Base-by-base conservation (phyloP, 2,113 vertebrate species). In the Psittacula cyanocephala region DNA sequence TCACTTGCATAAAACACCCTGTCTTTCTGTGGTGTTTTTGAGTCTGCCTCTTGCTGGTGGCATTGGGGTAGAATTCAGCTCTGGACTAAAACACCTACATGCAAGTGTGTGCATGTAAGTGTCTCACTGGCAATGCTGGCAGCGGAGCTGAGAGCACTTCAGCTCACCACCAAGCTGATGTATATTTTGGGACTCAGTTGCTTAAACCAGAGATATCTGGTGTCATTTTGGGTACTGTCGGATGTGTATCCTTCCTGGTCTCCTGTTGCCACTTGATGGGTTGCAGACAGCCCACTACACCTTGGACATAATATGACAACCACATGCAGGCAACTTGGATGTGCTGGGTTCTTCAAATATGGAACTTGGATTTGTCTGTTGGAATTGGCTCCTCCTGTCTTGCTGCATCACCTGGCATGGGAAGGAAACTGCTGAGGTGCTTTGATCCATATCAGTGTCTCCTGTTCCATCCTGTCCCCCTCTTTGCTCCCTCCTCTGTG, bases 381-480 rank as follows among this genome's bases (percentile, higher is more conserved):
- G 35, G 39, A 75, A 55, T 23, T 87, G 62, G 9, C 57, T 87
- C 29, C 33, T 92, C 16, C 53, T 74, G 53, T 59, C 31, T 74
- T 2, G 3, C 46, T 78, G 13, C 11, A 8, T 76, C 52, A 50
- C 20, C 47, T 64, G 35, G 12, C n/a, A 17, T 35, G 29, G 41
- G 16, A 94, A 39, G 50, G 20, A 62, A 83, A 81, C n/a, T 25
- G 19, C 59, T 70, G 8, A 37, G 6, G 8, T 70, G 11, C 70
- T 86, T 47, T 59, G 22, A 49, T 80, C 37, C 43, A 50, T 19
- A 52, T 62, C 11, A 37, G n/a, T 20, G n/a, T 47, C 46, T 81
- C 0, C 0, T 71, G 24, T 79, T 37, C 13, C 27, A 19, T 80
- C 35, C 28, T 35, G 18, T 71, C 16, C 37, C 27, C 18, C 0